Evolutionary conservation across 1,140 invertebrate genomes (phyloP).

Genomic region (Oryzaephilus surinamensis): DNA sequence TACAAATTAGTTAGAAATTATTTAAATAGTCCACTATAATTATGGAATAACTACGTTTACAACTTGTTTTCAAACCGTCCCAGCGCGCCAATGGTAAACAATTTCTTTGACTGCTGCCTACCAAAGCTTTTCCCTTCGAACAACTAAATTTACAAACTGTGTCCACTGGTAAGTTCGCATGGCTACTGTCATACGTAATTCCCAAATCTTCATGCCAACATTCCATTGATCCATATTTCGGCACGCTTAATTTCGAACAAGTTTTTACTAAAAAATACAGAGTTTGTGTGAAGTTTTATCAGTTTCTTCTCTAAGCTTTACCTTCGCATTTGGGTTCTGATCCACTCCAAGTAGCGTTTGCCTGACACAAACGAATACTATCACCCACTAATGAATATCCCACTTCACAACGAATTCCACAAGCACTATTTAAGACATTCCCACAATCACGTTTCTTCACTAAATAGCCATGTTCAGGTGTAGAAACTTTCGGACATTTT

Average conservation of each 20-base stretch:
- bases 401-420: conserved; percentile 54
- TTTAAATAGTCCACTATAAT: neutral
- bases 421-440: conserved; percentile 58
- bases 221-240: conserved; percentile 47
- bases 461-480: conserved; percentile 57
- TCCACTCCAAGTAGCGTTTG: conserved; percentile 58
- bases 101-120: conserved; percentile 52
- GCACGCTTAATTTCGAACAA: conserved; percentile 44
- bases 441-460: conserved; percentile 50
- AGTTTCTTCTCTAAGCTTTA: conserved; percentile 28
- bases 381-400: conserved; percentile 54
- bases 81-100: conserved; percentile 58
- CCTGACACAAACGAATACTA: conserved; percentile 53
- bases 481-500: conserved; percentile 46
- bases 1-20: neutral
- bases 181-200: conserved; percentile 19
- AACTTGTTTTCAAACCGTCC: conserved; percentile 55
- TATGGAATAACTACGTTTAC: conserved; percentile 43
- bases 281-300: neutral
- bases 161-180: conserved; percentile 40
- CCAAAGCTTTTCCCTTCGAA: conserved; percentile 49
- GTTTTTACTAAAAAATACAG: conserved; percentile 45
- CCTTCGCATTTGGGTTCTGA: conserved; percentile 47
- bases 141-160: conserved; percentile 56
- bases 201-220: conserved; percentile 45